Evolutionary conservation across 2,113 vertebrate genomes (phyloP), one percentile per base, ranked within the genome.

Genomic region (Clarias macrocephalus): DNA sequence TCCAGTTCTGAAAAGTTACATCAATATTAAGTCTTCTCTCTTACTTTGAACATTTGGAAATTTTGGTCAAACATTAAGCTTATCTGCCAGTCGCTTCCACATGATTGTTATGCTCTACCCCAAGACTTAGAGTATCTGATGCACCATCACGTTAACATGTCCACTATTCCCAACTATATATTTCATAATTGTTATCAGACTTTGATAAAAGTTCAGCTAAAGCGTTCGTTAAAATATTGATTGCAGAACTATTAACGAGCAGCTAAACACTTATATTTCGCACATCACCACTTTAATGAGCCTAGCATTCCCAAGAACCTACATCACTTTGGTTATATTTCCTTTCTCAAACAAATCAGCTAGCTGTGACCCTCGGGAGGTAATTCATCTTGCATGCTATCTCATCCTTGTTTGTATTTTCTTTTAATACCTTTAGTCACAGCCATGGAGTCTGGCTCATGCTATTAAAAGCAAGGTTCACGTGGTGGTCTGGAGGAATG

Each of bases 321-420:
- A 76, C 42, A 81, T 86, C 62, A 82, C 84, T 82, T 23, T 42
- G 60, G 25, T 82, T 52, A 25, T 73, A 62, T 85, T 87, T 90
- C 80, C 85, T 54, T 86, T 85, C 87, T 80, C 66, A 81, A 89
- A 88, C 76, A 83, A 85, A 84, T 84, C 13, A 23, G 70, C 54
- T 54, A 82, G 62, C 33, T 60, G 62, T 76, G 72, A 76, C 76
- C 65, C 87, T 72, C 28, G 28, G 76, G 83, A 88, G 75, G 86
- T 82, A 79, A 85, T 77, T 85, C 80, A 68, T 82, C 84, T 81
- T 54, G 63, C 88, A 75, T 63, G 82, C 88, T 87, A 66, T 87
- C 54, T 83, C 52, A 75, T 72, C 37, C 85, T 80, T 77, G 79
- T 85, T 93, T 93, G 86, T 88, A 90, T 91, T 91, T 89, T 89